phyloP scores from a whole-genome alignment of 2,888 invertebrate genomes.

The Acronicta alni region DNA sequence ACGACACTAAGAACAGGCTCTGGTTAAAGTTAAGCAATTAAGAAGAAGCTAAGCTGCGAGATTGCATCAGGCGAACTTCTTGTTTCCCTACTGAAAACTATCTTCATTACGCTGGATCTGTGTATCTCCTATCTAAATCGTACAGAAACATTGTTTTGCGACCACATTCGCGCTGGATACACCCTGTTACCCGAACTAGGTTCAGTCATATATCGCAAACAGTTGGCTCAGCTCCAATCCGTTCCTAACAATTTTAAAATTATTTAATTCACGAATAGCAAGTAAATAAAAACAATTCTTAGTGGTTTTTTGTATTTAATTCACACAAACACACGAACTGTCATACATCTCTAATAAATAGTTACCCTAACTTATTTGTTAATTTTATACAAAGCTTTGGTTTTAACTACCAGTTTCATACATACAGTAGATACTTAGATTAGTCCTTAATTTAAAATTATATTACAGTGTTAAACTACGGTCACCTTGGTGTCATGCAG shows the following conservation, averaged over 20 bases:
- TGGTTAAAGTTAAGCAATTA: conserved; percentile 87
- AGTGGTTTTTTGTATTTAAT: conserved; percentile 70
- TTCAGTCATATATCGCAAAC: conserved; percentile 71
- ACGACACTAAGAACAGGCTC: conserved; percentile 76
- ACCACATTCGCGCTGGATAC: conserved; percentile 55
- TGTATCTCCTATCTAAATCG: conserved; percentile 71
- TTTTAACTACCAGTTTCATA: conserved; percentile 85
- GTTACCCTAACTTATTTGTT: conserved; percentile 82
- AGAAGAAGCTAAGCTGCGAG: conserved; percentile 82
- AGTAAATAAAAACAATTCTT: conserved; percentile 53
- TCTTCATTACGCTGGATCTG: conserved; percentile 82
- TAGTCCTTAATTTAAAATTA: conserved; percentile 59
- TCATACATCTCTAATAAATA: conserved; percentile 79
- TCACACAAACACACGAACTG: conserved; percentile 79
- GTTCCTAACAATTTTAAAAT: conserved; percentile 51
- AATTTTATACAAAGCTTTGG: conserved; percentile 89
- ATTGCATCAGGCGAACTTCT: conserved; percentile 83
- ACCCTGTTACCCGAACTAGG: conserved; percentile 57
- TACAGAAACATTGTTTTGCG: conserved; percentile 69
- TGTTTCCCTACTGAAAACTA: conserved; percentile 85
- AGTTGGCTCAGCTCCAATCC: conserved; percentile 78
- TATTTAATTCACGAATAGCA: conserved; percentile 39
- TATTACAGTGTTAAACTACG: conserved; percentile 53
- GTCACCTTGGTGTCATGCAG: conserved; percentile 56
- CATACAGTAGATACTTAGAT: conserved; percentile 56